A percentile compares a stretch with the other conserved stretches of the same genome.
phyloP scores from a whole-genome alignment of 2,888 invertebrate species.

The Rhyacophila evoluta region DNA sequence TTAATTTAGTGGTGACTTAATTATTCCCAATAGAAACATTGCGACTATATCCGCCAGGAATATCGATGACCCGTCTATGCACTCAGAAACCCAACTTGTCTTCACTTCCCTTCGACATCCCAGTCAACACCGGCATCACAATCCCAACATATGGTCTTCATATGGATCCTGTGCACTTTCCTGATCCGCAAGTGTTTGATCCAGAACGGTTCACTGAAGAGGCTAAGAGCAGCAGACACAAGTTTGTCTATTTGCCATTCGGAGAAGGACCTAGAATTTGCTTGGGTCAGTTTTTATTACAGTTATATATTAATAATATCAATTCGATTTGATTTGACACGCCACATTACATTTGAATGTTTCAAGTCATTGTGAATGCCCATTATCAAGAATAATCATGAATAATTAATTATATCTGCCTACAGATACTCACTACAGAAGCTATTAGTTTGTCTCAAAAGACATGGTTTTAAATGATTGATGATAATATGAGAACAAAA shows the following conservation, averaged over 20 bases:
- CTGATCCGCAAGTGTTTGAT: constrained; percentile 67
- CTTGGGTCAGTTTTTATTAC: constrained; percentile 57
- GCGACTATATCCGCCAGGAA: constrained; percentile 57
- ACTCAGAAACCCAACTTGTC: constrained; percentile 55
- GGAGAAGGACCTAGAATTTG: constrained; percentile 62
- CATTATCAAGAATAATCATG: no score
- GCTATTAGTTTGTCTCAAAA: no score
- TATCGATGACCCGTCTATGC: constrained; percentile 57
- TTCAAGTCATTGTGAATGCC: no score
- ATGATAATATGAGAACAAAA: no score
- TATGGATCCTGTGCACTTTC: constrained; percentile 64
- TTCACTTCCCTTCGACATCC: constrained; percentile 45
- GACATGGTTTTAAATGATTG: no score
- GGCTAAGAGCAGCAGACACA: constrained; percentile 56
- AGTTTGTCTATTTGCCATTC: constrained; percentile 60
- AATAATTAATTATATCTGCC: no score
- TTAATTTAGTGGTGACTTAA: no score
- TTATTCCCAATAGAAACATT: constrained; percentile 57
- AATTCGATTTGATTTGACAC: no score
- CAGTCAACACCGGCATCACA: constrained; percentile 56
- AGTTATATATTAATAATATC: no score
- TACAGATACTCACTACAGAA: no score
- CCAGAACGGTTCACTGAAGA: constrained; percentile 66
- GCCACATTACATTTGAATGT: no score
- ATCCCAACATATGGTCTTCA: constrained; percentile 64